phyloP scores from a whole-genome alignment of 2,797 vertebrate species.

The Parauchenoglanis ngamensis region DNA sequence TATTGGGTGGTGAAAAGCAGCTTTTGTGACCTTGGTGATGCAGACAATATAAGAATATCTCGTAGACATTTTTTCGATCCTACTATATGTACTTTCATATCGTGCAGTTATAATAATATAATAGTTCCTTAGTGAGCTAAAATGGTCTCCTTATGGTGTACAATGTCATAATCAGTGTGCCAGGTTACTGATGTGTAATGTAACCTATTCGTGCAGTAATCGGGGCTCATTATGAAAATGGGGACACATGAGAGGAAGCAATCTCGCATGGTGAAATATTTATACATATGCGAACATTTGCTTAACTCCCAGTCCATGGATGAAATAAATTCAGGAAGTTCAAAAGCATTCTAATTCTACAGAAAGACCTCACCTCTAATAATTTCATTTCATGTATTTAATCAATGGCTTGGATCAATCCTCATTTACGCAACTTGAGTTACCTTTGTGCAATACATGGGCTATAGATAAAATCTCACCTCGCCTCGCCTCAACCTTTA shows the following conservation, averaged over 20 bases:
- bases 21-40: background rate
- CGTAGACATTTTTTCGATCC: background rate
- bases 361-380: no score
- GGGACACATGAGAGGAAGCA: background rate
- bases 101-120: no score
- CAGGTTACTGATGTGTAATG: background rate
- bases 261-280: background rate
- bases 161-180: background rate
- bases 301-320: background rate
- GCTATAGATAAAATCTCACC: background rate
- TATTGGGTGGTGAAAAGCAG: background rate
- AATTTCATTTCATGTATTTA: background rate
- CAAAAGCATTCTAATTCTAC: background rate
- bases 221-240: background rate
- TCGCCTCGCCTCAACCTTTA: no score
- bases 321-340: background rate
- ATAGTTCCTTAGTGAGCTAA: background rate
- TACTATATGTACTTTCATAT: background rate
- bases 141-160: no score
- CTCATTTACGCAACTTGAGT: background rate
- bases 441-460: background rate
- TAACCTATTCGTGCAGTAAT: constrained; percentile 15
- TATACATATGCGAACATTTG: background rate
- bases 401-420: background rate
- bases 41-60: background rate